Evolutionary conservation across 1,140 invertebrate species (phyloP).

Genomic region (Mya arenaria): DNA sequence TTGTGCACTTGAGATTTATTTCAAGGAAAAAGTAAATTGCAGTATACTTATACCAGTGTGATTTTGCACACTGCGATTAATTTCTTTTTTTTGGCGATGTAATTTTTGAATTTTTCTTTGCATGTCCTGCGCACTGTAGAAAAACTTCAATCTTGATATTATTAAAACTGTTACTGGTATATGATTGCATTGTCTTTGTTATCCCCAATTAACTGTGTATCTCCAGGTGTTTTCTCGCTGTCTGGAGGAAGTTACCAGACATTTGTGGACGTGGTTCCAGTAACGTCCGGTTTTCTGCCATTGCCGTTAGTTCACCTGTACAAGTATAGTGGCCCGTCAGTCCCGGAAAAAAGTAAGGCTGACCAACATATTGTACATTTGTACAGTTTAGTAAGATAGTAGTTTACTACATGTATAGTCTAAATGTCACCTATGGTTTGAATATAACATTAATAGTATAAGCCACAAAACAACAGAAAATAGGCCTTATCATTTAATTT

Average conservation of each 20-base stretch:
- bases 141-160: neutral
- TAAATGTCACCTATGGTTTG: no score
- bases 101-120: neutral
- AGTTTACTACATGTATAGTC: no score
- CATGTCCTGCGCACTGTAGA: neutral
- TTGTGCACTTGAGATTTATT: neutral
- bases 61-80: neutral
- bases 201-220: conserved; percentile 2
- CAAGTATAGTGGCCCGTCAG: no score
- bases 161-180: neutral
- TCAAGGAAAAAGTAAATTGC: neutral
- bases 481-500: neutral
- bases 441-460: no score
- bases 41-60: neutral
- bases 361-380: no score
- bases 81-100: neutral
- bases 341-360: no score
- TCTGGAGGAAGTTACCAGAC: conserved; percentile 89
- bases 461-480: neutral
- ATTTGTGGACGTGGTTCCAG: conserved; percentile 93
- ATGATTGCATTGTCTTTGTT: neutral
- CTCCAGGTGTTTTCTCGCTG: conserved; percentile 90
- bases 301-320: conserved; percentile 93
- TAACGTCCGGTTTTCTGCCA: conserved; percentile 93
- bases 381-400: no score